Evolutionary conservation across 2,888 invertebrate genomes (phyloP), one percentile per base, ranked within the genome.

Genomic region (Spisula subtruncata): DNA sequence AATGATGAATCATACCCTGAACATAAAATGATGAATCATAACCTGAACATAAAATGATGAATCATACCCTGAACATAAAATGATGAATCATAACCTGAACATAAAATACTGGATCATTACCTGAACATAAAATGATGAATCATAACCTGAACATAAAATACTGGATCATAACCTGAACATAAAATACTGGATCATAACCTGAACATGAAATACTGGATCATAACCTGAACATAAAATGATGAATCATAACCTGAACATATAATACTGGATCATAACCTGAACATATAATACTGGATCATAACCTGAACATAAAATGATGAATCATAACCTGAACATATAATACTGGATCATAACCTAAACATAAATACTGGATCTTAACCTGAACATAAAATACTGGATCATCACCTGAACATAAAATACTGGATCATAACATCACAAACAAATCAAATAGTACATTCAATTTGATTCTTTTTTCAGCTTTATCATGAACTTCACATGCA

Each of bases 191-290:
- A n/a, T 20, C 20, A 35, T 75, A 75, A 32, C 18, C 75, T 75
- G 14, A 75, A 75, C 16, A 32, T 32, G 25, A 66, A 66, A n/a
- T n/a, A n/a, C n/a, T n/a, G n/a, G n/a, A n/a, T 20, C 20, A 35
- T 75, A 75, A 32, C 18, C 75, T 75, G 14, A 75, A 75, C 16
- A 32, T 32, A 66, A 66, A 66, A n/a, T n/a, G n/a, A n/a, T n/a
- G n/a, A n/a, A n/a, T 20, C 20, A 35, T 75, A 75, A 32, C 18
- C 75, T 75, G 14, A 75, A 75, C 16, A 32, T 32, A 66, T n/a
- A n/a, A n/a, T n/a, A n/a, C n/a, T n/a, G n/a, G 25, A 66, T 20
- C 20, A 35, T 75, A 75, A 32, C 18, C 75, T 75, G 14, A 75
- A 75, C 16, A 32, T 32, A 66, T n/a, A n/a, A n/a, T n/a, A n/a